Percentiles rank a stretch among this genome's conserved stretches.
Evolutionary conservation across 1,140 invertebrate species (phyloP).

Genomic region (Rhyacophila brunnea): DNA sequence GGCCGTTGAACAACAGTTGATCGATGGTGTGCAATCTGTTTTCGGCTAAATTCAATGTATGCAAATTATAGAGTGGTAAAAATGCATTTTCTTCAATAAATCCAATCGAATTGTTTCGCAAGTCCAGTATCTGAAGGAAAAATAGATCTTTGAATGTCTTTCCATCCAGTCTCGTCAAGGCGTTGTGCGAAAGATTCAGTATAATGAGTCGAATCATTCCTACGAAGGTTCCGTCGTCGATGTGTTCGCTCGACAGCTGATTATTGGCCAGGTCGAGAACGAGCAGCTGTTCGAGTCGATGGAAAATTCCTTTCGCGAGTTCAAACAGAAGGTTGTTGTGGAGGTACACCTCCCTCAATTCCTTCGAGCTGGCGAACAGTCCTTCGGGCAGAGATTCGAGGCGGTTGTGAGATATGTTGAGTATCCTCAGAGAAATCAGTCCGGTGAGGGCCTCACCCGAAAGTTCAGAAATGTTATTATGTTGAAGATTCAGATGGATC

Average conservation of each 20-base stretch:
- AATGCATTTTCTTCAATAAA: constrained; percentile 86
- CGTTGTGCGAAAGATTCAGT: constrained; percentile 82
- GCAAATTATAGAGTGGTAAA: constrained; percentile 79
- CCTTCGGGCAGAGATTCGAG: constrained; percentile 74
- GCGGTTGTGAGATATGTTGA: constrained; percentile 83
- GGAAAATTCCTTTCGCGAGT: constrained; percentile 77
- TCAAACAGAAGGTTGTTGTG: constrained; percentile 79
- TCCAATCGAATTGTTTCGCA: constrained; percentile 84
- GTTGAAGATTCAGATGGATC: constrained; percentile 73
- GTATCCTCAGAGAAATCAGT: constrained; percentile 69
- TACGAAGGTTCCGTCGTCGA: constrained; percentile 79
- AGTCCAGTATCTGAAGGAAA: constrained; percentile 81
- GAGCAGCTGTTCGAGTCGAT: constrained; percentile 77
- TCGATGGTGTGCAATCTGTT: constrained; percentile 81
- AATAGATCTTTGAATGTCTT: constrained; percentile 85
- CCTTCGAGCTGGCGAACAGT: constrained; percentile 72
- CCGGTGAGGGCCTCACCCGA: constrained; percentile 74
- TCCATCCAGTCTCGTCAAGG: constrained; percentile 75
- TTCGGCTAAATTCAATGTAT: constrained; percentile 81
- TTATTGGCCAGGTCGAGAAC: constrained; percentile 86
- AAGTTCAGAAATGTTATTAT: constrained; percentile 81
- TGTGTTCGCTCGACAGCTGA: constrained; percentile 76
- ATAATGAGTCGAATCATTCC: constrained; percentile 82
- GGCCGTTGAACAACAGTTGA: constrained; percentile 77
- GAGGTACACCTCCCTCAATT: constrained; percentile 79